Percentiles rank a stretch among this genome's conserved stretches.
Conservation (phyloP, 2,888 invertebrate genomes). For the Drosophila silvestris region DNA sequence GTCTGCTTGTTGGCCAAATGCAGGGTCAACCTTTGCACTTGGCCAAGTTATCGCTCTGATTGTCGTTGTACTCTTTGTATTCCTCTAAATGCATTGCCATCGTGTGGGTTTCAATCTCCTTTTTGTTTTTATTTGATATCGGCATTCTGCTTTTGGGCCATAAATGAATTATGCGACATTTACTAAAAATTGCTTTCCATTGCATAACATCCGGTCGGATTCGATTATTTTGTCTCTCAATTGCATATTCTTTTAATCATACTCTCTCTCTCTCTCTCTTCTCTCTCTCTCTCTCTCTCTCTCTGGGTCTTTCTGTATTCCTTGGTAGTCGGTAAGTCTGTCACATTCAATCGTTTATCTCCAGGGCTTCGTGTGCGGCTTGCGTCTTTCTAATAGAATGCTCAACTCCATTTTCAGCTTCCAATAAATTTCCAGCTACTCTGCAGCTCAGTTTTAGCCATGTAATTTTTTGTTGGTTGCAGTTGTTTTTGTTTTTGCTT, state of each 20-base stretch:
- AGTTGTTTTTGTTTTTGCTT: constrained; percentile 2
- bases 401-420: constrained; percentile 62
- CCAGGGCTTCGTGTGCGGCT: constrained; percentile 30
- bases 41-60: constrained; percentile 18
- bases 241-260: constrained; percentile 5
- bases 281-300: constrained; percentile 1
- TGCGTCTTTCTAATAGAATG: constrained; percentile 65
- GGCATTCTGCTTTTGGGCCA: constrained; percentile 47
- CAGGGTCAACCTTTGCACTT: constrained; percentile 42
- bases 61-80: constrained; percentile 4
- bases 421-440: constrained; percentile 69
- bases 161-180: constrained; percentile 84
- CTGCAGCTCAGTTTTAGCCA: constrained; percentile 55
- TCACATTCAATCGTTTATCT: constrained; percentile 37
- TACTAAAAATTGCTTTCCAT: constrained; percentile 80
- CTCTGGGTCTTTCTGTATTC: neutral
- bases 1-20: constrained; percentile 18
- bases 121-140: neutral
- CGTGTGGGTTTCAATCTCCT: constrained; percentile 11
- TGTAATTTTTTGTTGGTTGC: constrained; percentile 37
- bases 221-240: constrained; percentile 24
- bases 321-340: constrained; percentile 19
- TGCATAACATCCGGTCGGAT: constrained; percentile 69
- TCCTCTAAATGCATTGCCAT: constrained; percentile 24
- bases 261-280: neutral